Conservation (phyloP, 2,797 vertebrate genomes). For the Myripristis murdjan region DNA sequence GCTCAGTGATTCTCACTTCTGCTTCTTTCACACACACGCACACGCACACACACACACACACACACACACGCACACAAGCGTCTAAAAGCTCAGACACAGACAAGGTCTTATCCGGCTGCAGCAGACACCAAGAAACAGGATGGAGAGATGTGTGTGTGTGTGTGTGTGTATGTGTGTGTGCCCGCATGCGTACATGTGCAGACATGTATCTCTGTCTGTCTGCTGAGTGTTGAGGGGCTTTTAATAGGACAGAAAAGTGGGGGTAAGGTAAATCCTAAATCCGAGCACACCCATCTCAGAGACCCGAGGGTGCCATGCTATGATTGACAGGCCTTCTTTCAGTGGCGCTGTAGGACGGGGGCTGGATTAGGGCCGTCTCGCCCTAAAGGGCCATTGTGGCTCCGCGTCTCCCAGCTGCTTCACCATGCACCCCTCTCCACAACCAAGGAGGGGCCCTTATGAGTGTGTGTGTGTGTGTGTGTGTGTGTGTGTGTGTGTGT, state of each 20-base stretch:
- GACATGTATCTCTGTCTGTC: slow-evolving; percentile 63
- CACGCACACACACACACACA: slow-evolving; percentile 13
- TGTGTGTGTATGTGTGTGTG: slow-evolving; percentile 32
- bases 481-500: slow-evolving; percentile 26
- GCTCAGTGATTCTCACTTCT: not conserved
- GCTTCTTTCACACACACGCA: not conserved
- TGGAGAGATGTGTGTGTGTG: slow-evolving; percentile 12
- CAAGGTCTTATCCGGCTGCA: slow-evolving; percentile 15
- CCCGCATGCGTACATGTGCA: slow-evolving; percentile 38
- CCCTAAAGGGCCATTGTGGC: slow-evolving; percentile 85
- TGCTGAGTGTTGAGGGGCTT: slow-evolving; percentile 58
- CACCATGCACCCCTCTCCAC: slow-evolving; percentile 68
- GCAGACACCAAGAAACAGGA: slow-evolving; percentile 1
- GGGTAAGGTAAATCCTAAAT: slow-evolving; percentile 83
- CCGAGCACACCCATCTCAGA: slow-evolving; percentile 74
- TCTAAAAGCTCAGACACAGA: slow-evolving; percentile 10
- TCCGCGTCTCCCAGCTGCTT: slow-evolving; percentile 84
- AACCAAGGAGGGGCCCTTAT: slow-evolving; percentile 66
- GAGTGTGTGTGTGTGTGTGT: not conserved
- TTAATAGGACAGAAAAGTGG: slow-evolving; percentile 75
- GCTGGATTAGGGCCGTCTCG: slow-evolving; percentile 82
- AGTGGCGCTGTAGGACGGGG: slow-evolving; percentile 79
- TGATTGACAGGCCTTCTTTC: slow-evolving; percentile 86
- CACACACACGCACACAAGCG: slow-evolving; percentile 35
- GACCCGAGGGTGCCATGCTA: slow-evolving; percentile 79